These are phyloP conservation scores for Eumacrocentrus americanus DNA, from an alignment of 2,888 invertebrate species.

Conservation along the genomic window DNA sequence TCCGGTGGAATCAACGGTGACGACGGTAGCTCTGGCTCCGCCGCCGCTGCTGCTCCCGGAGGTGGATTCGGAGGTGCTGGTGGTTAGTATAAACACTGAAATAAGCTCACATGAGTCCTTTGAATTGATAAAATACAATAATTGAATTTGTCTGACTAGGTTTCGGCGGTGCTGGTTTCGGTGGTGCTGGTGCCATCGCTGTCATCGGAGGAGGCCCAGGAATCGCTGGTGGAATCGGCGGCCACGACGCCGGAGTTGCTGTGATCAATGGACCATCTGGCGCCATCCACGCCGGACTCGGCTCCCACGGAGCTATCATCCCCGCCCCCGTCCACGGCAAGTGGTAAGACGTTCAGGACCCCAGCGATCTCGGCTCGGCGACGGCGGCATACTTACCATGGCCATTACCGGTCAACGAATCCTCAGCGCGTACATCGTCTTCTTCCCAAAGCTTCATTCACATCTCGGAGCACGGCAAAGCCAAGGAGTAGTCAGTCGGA, in stretches of 20 bases:
- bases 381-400: slow-evolving; percentile 61
- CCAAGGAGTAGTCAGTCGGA: slow-evolving; percentile 42
- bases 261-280: slow-evolving; percentile 62
- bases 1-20: slow-evolving; percentile 60
- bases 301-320: slow-evolving; percentile 62
- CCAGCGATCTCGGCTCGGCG: slow-evolving; percentile 62
- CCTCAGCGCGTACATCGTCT: slow-evolving; percentile 58
- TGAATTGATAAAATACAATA: slow-evolving; percentile 40
- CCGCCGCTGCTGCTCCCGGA: slow-evolving; percentile 58
- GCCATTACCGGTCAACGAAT: slow-evolving; percentile 58
- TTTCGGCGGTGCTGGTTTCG: slow-evolving; percentile 36
- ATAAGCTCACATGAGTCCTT: neutral
- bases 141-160: too few relatives aligned
- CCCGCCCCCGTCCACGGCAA: slow-evolving; percentile 58
- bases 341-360: slow-evolving; percentile 59
- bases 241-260: slow-evolving; percentile 60
- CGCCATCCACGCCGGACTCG: slow-evolving; percentile 61
- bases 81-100: slow-evolving; percentile 31
- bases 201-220: slow-evolving; percentile 56
- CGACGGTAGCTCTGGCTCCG: slow-evolving; percentile 60
- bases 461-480: slow-evolving; percentile 40
- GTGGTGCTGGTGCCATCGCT: slow-evolving; percentile 54
- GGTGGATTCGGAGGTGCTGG: slow-evolving; percentile 40
- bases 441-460: slow-evolving; percentile 52
- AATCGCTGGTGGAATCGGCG: slow-evolving; percentile 57